These are phyloP conservation scores for Pycnomerus fuliginosus DNA, from an alignment of 2,888 invertebrate species.

Conservation along the genomic window DNA sequence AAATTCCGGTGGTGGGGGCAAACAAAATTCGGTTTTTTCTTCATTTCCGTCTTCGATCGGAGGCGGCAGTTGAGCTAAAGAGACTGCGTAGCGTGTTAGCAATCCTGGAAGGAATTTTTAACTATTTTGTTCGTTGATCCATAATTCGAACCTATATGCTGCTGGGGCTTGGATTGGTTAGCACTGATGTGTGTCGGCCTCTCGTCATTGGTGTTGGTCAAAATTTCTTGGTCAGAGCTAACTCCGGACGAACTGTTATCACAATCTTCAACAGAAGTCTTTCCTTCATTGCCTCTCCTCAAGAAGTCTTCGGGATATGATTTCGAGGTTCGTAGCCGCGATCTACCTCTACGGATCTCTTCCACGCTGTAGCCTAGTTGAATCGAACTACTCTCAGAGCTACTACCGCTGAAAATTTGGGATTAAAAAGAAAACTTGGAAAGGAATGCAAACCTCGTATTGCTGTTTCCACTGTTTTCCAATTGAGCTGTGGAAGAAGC, in stretches of 20 bases:
- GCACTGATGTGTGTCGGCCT: slow-evolving; percentile 28
- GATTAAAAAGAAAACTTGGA: too few relatives aligned
- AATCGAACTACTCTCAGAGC: slow-evolving; percentile 74
- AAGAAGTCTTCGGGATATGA: slow-evolving; percentile 83
- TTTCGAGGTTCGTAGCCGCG: slow-evolving; percentile 80
- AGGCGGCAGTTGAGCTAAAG: slow-evolving; percentile 77
- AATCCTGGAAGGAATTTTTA: slow-evolving; percentile 16
- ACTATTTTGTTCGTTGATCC: slow-evolving; percentile 1
- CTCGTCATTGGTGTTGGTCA: slow-evolving; percentile 57
- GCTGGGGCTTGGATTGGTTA: slow-evolving; percentile 39
- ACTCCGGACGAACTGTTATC: slow-evolving; percentile 89
- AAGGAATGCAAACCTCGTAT: slow-evolving; percentile 61
- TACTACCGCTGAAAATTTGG: slow-evolving; percentile 40
- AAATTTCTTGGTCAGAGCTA: slow-evolving; percentile 80
- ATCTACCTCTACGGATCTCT: slow-evolving; percentile 84
- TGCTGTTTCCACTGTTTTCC: slow-evolving; percentile 78
- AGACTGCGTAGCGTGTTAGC: slow-evolving; percentile 53
- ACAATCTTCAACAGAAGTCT: slow-evolving; percentile 65
- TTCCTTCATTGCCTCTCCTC: slow-evolving; percentile 53
- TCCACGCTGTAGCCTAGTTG: slow-evolving; percentile 86
- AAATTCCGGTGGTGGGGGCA: slow-evolving; percentile 64
- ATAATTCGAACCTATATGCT: slow-evolving; percentile 24
- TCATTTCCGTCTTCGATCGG: slow-evolving; percentile 74
- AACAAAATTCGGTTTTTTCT: slow-evolving; percentile 62
- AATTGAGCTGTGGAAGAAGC: too few relatives aligned